A percentile compares a stretch with the other conserved stretches of the same genome.
Evolutionary conservation across 1,140 invertebrate genomes (phyloP).

Genomic region (Papilio helenus): DNA sequence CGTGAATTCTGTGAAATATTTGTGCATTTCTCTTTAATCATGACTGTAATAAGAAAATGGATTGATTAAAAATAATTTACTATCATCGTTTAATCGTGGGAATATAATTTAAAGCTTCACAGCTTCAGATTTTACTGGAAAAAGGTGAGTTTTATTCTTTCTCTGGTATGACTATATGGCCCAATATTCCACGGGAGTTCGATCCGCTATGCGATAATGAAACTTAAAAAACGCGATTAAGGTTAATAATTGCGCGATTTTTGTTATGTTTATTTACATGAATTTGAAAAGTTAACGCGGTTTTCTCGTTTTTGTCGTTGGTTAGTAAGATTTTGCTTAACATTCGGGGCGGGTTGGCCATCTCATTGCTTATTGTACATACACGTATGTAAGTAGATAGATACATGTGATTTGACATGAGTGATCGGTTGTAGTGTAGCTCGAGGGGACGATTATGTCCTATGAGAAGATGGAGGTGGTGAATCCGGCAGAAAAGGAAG

Average conservation of each 20-base stretch:
- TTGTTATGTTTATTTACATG: conserved; percentile 83
- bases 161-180: conserved; percentile 83
- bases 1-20: conserved; percentile 81
- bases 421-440: conserved; percentile 78
- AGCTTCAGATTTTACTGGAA: conserved; percentile 60
- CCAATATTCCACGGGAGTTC: conserved; percentile 83
- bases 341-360: conserved; percentile 69
- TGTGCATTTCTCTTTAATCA: conserved; percentile 78
- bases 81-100: conserved; percentile 51
- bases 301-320: conserved; percentile 69
- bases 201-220: conserved; percentile 84
- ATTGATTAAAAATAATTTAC: conserved; percentile 73
- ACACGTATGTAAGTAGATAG: conserved; percentile 79
- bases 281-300: conserved; percentile 82
- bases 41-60: conserved; percentile 79
- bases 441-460: conserved; percentile 72
- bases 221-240: conserved; percentile 84
- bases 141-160: conserved; percentile 82
- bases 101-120: conserved; percentile 65
- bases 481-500: conserved; percentile 85
- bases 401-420: conserved; percentile 79
- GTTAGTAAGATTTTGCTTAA: conserved; percentile 61
- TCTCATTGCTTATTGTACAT: conserved; percentile 72
- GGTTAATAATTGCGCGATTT: conserved; percentile 84
- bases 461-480: conserved; percentile 82